These are phyloP conservation scores for Etheostoma perlongum DNA, from an alignment of 2,797 vertebrate species.

Conservation along the genomic window DNA sequence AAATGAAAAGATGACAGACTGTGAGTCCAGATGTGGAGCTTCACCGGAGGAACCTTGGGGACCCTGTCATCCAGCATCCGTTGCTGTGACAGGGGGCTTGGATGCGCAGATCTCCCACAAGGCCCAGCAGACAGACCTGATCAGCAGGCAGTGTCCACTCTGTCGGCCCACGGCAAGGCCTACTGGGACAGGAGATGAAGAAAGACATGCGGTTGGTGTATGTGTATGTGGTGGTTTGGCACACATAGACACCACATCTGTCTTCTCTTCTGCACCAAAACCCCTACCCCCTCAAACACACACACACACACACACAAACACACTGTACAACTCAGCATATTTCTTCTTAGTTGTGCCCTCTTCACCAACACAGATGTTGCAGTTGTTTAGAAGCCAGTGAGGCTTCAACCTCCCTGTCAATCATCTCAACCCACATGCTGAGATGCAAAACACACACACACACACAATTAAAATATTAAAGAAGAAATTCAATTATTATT, in stretches of 20 bases:
- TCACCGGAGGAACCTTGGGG: constrained; percentile 32
- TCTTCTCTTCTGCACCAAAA: constrained; percentile 32
- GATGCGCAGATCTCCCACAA: constrained; percentile 43
- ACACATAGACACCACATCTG: constrained; percentile 59
- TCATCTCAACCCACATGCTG: constrained; percentile 64
- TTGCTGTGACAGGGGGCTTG: constrained; percentile 58
- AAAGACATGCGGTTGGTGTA: constrained; percentile 28
- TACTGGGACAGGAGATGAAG: constrained; percentile 56
- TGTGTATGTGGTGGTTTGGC: constrained; percentile 47
- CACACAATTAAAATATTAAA: no score
- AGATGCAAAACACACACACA: constrained; percentile 13
- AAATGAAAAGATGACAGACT: background rate
- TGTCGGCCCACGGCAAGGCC: constrained; percentile 17
- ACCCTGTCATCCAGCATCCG: constrained; percentile 50
- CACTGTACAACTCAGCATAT: constrained; percentile 22
- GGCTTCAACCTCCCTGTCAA: constrained; percentile 53
- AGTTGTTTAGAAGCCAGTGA: constrained; percentile 53
- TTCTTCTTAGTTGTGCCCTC: constrained; percentile 48
- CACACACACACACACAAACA: constrained; percentile 21
- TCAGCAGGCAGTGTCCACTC: constrained; percentile 44
- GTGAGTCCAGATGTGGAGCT: constrained; percentile 56
- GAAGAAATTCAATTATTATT: no score
- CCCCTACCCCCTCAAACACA: background rate
- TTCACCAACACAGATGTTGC: constrained; percentile 62
- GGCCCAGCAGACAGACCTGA: constrained; percentile 38